Conservation (phyloP, 2,113 vertebrate species). For the Anolis carolinensis region DNA sequence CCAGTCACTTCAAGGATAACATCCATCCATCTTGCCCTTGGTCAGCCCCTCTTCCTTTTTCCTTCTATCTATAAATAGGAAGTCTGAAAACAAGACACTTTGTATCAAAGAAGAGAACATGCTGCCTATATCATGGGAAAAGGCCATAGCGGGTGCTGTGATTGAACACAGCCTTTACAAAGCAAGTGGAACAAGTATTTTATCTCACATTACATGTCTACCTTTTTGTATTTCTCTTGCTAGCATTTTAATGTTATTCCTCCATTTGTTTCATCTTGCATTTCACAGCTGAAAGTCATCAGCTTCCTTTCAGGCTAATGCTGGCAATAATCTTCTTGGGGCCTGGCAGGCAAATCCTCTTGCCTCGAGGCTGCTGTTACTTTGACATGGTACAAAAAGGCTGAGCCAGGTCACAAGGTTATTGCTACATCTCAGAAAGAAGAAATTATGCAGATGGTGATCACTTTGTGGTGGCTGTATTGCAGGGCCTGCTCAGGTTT, state of each 20-base stretch:
- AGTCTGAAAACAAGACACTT: neutral
- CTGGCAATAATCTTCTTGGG: neutral
- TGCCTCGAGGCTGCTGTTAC: neutral
- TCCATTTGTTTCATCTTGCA: neutral
- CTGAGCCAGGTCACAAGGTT: neutral
- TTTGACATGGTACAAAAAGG: neutral
- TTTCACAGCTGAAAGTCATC: neutral
- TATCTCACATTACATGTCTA: neutral
- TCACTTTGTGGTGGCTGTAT: neutral
- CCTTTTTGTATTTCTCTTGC: neutral
- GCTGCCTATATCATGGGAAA: neutral
- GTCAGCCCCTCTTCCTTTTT: too few relatives aligned
- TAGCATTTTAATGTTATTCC: neutral
- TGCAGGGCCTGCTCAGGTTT: neutral
- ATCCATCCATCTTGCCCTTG: too few relatives aligned
- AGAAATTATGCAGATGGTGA: neutral
- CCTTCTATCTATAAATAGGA: neutral
- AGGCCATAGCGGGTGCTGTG: neutral
- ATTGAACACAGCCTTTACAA: neutral
- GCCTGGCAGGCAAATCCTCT: neutral
- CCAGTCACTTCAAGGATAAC: too few relatives aligned
- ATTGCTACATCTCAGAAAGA: neutral
- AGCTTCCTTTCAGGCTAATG: neutral
- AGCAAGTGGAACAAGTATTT: neutral
- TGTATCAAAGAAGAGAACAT: neutral